phyloP scores from a whole-genome alignment of 2,113 vertebrate genomes.

The Esox niger region DNA sequence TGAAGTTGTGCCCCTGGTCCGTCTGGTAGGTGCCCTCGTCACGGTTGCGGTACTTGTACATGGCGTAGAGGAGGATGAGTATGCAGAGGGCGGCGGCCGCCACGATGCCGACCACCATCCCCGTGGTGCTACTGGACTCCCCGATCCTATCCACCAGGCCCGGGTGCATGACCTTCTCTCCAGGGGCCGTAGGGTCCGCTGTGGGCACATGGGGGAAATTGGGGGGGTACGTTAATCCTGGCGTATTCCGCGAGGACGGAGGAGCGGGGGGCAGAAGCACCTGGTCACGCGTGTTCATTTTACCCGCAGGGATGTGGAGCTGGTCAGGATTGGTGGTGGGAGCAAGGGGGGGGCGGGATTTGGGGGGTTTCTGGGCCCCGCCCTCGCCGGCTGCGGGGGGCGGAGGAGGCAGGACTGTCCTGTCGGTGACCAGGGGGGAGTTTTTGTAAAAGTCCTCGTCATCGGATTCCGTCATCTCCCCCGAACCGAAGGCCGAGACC shows the following conservation, averaged over 20 bases:
- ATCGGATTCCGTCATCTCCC: constrained; percentile 90
- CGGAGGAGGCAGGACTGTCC: constrained; percentile 81
- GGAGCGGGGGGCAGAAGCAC: constrained; percentile 81
- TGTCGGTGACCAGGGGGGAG: constrained; percentile 90
- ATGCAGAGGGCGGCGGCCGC: constrained; percentile 94
- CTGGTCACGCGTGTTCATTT: constrained; percentile 94
- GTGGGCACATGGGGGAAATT: constrained; percentile 91
- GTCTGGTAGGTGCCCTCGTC: constrained; percentile 93
- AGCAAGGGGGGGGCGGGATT: constrained; percentile 71
- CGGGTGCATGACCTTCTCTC: constrained; percentile 79
- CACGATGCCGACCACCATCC: constrained; percentile 96
- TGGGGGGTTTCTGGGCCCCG: constrained; percentile 71
- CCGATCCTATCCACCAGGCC: constrained; percentile 91
- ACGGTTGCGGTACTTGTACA: constrained; percentile 97
- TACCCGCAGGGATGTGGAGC: constrained; percentile 84
- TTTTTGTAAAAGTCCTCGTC: constrained; percentile 94
- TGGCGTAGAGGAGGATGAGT: constrained; percentile 96
- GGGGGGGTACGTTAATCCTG: constrained; percentile 83
- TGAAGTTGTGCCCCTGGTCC: constrained; percentile 87
- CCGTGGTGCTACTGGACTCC: constrained; percentile 93
- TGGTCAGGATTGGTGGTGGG: constrained; percentile 81
- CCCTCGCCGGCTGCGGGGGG: constrained; percentile 73
- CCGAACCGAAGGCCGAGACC: constrained; percentile 90
- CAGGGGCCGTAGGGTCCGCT: constrained; percentile 85
- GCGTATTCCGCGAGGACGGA: constrained; percentile 81